Percentiles rank a stretch among this genome's conserved stretches.
Evolutionary conservation across 2,113 vertebrate species (phyloP).

Genomic region (Pseudorectes ferrugineus): DNA sequence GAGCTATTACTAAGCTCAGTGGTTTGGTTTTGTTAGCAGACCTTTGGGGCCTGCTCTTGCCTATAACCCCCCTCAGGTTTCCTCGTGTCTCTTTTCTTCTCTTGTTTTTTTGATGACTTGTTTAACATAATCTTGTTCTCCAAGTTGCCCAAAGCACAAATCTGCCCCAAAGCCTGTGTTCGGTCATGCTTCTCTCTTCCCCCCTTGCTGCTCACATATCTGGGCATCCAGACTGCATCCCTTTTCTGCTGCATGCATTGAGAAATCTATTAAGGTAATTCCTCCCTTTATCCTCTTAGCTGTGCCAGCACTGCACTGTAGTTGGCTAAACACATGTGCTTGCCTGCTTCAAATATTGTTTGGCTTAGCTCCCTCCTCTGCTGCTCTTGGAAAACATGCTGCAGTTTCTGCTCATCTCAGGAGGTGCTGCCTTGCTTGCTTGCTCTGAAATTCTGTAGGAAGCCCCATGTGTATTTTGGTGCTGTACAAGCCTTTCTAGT

Average conservation of each 20-base stretch:
- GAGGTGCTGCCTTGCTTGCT: not conserved
- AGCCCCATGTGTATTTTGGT: fast-evolving
- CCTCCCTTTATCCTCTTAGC: not conserved
- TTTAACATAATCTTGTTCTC: not conserved
- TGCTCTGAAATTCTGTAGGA: not conserved
- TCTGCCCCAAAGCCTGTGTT: not conserved
- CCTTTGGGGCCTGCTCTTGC: not conserved
- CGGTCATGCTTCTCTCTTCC: not conserved
- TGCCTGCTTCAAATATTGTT: not conserved
- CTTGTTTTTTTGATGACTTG: not conserved
- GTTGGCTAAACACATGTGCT: not conserved
- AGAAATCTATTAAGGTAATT: not conserved
- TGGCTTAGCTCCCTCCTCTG: not conserved
- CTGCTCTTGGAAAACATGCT: not conserved
- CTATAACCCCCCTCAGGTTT: not conserved
- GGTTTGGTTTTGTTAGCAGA: not conserved
- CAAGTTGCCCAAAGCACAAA: not conserved
- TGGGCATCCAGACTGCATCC: not conserved
- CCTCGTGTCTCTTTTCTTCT: not conserved
- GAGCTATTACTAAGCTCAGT: not conserved
- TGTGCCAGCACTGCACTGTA: not conserved
- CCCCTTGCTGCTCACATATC: not conserved
- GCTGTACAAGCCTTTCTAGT: not conserved
- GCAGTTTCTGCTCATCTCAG: not conserved
- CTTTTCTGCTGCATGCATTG: not conserved